Evolutionary conservation across 2,888 invertebrate genomes (phyloP).

Genomic region (Drosophila maculinotata): DNA sequence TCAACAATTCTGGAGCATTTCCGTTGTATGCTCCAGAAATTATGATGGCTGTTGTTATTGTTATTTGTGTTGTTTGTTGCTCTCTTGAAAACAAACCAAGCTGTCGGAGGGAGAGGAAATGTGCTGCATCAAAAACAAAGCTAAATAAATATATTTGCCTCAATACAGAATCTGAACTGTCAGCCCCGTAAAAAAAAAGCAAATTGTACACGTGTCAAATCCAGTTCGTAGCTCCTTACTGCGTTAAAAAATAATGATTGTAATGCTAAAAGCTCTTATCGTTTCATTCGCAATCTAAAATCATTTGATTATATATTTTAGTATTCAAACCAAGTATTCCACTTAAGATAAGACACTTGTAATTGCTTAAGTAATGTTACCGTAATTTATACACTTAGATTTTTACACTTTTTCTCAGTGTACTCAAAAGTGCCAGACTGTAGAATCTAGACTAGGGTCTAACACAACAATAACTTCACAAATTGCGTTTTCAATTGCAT

Average conservation of each 20-base stretch:
- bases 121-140: too few relatives aligned
- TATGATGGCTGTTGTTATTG: conserved; percentile 8
- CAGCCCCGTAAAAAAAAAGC: too few relatives aligned
- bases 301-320: not conserved
- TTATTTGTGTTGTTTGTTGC: not conserved
- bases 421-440: not conserved
- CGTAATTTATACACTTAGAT: too few relatives aligned
- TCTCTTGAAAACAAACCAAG: not conserved
- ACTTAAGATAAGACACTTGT: not conserved
- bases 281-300: not conserved
- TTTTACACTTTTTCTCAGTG: not conserved
- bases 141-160: too few relatives aligned
- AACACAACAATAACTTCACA: not conserved
- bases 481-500: conserved; percentile 3
- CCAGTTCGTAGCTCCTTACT: too few relatives aligned
- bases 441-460: too few relatives aligned
- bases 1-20: conserved; percentile 55
- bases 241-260: too few relatives aligned
- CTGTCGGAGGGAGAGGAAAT: not conserved
- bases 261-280: not conserved
- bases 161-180: too few relatives aligned
- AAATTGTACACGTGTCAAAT: too few relatives aligned
- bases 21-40: conserved; percentile 44
- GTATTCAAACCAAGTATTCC: not conserved
- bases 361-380: not conserved